phyloP scores from a whole-genome alignment of 2,888 invertebrate genomes.

The Leptinotarsa juncta region DNA sequence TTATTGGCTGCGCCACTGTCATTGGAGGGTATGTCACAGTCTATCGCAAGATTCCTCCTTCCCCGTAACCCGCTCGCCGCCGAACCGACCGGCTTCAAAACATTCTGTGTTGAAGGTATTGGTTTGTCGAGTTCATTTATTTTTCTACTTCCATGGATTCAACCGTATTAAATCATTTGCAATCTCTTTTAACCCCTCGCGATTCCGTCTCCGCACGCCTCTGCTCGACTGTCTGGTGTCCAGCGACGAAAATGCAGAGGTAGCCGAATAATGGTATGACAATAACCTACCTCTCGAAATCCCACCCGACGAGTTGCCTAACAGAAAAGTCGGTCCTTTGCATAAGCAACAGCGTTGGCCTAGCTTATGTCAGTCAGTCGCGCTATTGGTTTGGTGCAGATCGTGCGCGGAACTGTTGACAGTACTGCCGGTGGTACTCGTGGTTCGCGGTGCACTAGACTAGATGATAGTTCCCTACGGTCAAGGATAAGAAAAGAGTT shows the following conservation, averaged over 20 bases:
- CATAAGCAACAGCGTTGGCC: slow-evolving; percentile 8
- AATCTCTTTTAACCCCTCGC: not conserved
- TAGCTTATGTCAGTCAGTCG: not conserved
- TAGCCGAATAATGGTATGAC: slow-evolving; percentile 20
- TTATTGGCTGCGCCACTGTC: no score
- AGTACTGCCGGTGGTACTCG: slow-evolving; percentile 16
- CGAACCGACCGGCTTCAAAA: no score
- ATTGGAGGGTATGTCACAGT: no score
- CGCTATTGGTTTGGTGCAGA: no score
- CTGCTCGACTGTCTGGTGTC: slow-evolving; percentile 6
- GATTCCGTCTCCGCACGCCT: not conserved
- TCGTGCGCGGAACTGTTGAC: no score
- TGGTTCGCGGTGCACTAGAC: slow-evolving; percentile 3
- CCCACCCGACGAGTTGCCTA: slow-evolving; percentile 21
- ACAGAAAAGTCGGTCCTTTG: slow-evolving; percentile 4
- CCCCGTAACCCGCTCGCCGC: no score
- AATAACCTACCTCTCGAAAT: slow-evolving; percentile 26
- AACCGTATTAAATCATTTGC: no score
- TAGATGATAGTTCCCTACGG: slow-evolving; percentile 27
- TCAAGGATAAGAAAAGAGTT: slow-evolving; percentile 37
- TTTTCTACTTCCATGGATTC: no score
- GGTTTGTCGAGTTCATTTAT: no score
- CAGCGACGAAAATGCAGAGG: slow-evolving; percentile 21
- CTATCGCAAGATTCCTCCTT: no score
- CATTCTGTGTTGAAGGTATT: no score